phyloP scores from a whole-genome alignment of 2,113 vertebrate genomes.

The Zosterops borbonicus region DNA sequence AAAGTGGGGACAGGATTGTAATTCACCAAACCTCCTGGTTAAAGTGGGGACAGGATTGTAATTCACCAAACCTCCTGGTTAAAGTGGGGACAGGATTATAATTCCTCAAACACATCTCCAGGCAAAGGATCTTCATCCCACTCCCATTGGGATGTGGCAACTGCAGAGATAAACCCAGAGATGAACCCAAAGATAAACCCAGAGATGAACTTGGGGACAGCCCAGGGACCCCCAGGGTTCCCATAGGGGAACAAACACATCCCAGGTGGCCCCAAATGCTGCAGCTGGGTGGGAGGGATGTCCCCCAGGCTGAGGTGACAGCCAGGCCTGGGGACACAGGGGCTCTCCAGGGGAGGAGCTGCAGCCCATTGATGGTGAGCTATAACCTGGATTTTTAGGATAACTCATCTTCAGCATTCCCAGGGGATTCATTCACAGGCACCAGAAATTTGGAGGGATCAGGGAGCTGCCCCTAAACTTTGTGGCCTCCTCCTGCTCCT shows the following conservation, averaged over 20 bases:
- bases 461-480: not conserved
- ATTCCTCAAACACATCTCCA: not conserved
- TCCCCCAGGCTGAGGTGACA: not conserved
- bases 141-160: rapidly evolving
- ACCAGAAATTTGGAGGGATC: not conserved
- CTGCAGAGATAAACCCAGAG: rapidly evolving
- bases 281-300: rapidly evolving
- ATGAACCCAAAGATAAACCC: not conserved
- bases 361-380: rapidly evolving
- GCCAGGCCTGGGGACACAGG: not conserved
- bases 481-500: not conserved
- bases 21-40: no score
- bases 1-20: no score
- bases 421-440: not conserved
- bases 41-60: no score
- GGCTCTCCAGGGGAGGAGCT: rapidly evolving
- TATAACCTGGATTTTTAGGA: not conserved
- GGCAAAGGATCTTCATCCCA: not conserved
- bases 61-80: no score
- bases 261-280: rapidly evolving
- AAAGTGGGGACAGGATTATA: not conserved
- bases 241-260: rapidly evolving
- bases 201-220: rapidly evolving
- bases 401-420: not conserved
- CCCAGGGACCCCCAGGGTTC: no score